A percentile compares a stretch with the other conserved stretches of the same genome.
phyloP scores from a whole-genome alignment of 2,113 vertebrate genomes.

The Sitta europaea region DNA sequence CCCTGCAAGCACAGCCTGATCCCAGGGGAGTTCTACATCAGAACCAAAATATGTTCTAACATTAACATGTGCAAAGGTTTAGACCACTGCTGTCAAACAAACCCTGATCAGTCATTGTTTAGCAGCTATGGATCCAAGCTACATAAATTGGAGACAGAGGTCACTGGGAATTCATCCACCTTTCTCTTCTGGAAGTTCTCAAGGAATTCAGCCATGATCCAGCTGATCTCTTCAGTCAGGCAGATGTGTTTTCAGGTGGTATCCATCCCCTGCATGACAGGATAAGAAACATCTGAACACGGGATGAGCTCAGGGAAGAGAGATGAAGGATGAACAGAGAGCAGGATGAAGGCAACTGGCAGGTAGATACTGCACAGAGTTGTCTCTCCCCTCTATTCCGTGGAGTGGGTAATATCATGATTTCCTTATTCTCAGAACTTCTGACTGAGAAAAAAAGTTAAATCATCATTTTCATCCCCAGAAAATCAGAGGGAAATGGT shows the following conservation, averaged over 20 bases:
- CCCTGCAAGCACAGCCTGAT: not conserved
- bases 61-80: not conserved
- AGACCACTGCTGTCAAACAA: slow-evolving; percentile 28
- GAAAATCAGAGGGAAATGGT: not conserved
- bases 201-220: not conserved
- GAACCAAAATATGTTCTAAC: not conserved
- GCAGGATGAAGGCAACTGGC: not conserved
- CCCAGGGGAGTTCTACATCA: not conserved
- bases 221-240: not conserved
- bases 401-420: not conserved
- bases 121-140: not conserved
- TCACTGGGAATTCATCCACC: not conserved
- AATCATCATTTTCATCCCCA: not conserved
- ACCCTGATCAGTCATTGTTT: slow-evolving; percentile 3
- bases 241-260: not conserved
- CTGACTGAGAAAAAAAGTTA: not conserved
- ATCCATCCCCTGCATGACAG: not conserved
- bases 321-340: not conserved
- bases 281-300: not conserved
- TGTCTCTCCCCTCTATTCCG: not conserved
- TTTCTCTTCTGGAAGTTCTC: slow-evolving; percentile 21
- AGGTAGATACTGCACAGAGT: not conserved
- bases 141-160: not conserved
- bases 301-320: not conserved
- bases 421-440: not conserved